Evolutionary conservation across 2,888 invertebrate genomes (phyloP).

Genomic region (Drosophila eohydei): DNA sequence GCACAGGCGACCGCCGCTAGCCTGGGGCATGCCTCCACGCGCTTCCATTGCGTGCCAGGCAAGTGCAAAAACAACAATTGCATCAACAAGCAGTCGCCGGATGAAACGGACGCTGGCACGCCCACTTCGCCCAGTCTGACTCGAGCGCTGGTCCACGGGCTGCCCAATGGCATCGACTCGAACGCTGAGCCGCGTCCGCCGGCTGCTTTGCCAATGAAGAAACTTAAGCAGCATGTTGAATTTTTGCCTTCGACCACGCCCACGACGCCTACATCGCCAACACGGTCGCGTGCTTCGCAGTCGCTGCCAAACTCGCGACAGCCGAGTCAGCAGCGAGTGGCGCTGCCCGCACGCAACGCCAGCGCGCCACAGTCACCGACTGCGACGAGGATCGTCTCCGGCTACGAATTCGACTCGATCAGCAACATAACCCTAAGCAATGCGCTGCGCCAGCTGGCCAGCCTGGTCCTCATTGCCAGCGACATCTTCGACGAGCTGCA

Average conservation of each 20-base stretch:
- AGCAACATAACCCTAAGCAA: conserved; percentile 94
- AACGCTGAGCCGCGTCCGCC: conserved; percentile 60
- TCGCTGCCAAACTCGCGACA: conserved; percentile 71
- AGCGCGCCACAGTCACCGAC: conserved; percentile 77
- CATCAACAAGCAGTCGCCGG: conserved; percentile 73
- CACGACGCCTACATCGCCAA: conserved; percentile 41
- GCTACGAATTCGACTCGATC: conserved; percentile 93
- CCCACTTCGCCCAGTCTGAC: conserved; percentile 49
- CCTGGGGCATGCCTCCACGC: conserved; percentile 60
- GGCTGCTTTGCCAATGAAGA: conserved; percentile 77
- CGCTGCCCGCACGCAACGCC: conserved; percentile 44
- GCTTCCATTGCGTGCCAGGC: conserved; percentile 78
- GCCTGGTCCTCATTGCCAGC: conserved; percentile 92
- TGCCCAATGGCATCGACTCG: conserved; percentile 25
- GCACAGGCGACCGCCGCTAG: conserved; percentile 86
- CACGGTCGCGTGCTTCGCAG: conserved; percentile 52
- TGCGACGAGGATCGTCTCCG: conserved; percentile 85
- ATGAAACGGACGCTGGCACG: conserved; percentile 38
- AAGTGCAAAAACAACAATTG: conserved; percentile 83
- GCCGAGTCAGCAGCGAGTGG: conserved; percentile 62
- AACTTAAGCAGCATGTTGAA: conserved; percentile 82
- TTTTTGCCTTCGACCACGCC: conserved; percentile 71
- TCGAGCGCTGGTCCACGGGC: conserved; percentile 60
- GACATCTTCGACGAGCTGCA: conserved; percentile 94
- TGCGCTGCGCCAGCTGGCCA: conserved; percentile 93